A percentile compares a stretch with the other conserved stretches of the same genome.
phyloP scores from a whole-genome alignment of 2,888 invertebrate genomes.

The Portevinia maculata region DNA sequence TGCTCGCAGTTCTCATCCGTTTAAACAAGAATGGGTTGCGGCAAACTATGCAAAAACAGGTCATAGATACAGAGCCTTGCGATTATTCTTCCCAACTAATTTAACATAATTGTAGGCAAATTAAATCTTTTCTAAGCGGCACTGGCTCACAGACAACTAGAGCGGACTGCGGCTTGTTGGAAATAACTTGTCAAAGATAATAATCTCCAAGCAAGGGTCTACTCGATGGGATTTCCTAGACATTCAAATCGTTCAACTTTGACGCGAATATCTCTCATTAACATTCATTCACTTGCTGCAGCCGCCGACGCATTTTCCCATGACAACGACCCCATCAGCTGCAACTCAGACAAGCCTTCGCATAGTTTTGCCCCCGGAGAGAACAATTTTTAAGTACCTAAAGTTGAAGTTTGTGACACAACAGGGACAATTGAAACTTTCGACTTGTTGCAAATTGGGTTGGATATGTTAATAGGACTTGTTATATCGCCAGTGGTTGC shows the following conservation, averaged over 20 bases:
- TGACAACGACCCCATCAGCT: conserved; percentile 17
- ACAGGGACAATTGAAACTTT: conserved; percentile 17
- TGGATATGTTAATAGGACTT: conserved; percentile 17
- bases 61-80: conserved; percentile 6
- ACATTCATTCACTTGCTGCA: conserved; percentile 52
- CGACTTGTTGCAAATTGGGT: conserved; percentile 42
- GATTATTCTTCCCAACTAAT: conserved; percentile 22
- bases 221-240: conserved; percentile 45
- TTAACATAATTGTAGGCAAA: conserved; percentile 36
- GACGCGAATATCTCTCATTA: conserved; percentile 50
- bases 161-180: conserved; percentile 34
- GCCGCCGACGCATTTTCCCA: conserved; percentile 47
- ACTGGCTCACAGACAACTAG: conserved; percentile 13
- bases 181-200: conserved; percentile 44
- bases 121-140: conserved; percentile 11
- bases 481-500: background rate
- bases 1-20: conserved; percentile 1
- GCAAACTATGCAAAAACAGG: conserved; percentile 19
- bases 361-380: conserved; percentile 6
- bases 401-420: background rate
- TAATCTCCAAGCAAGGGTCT: conserved; percentile 28
- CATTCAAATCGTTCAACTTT: conserved; percentile 52
- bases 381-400: background rate
- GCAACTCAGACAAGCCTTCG: background rate
- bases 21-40: conserved; percentile 1